These are phyloP conservation scores for Drosophila kurseongensis DNA, from an alignment of 1,140 invertebrate species.

Conservation along the genomic window DNA sequence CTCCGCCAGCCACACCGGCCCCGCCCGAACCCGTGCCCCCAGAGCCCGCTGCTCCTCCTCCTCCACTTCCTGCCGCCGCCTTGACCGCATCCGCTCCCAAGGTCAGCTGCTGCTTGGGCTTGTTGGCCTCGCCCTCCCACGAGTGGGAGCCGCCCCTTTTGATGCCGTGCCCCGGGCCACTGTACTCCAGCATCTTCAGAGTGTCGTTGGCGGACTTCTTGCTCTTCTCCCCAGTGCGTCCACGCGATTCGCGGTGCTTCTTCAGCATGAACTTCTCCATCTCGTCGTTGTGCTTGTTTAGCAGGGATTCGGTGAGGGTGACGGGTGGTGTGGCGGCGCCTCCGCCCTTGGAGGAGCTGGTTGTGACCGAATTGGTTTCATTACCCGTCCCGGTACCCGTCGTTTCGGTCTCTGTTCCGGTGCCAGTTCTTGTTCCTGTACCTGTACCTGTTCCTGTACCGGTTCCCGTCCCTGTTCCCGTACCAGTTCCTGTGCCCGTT, in stretches of 20 bases:
- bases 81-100: conserved; percentile 16
- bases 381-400: not conserved
- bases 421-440: not conserved
- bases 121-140: conserved; percentile 86
- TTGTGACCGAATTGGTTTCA: not conserved
- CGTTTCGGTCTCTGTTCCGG: not conserved
- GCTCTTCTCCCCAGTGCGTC: conserved; percentile 85
- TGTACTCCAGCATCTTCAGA: conserved; percentile 69
- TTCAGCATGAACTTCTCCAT: conserved; percentile 92
- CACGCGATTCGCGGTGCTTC: conserved; percentile 88
- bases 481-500: not conserved
- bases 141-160: conserved; percentile 87
- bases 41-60: not conserved
- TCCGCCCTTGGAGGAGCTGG: not conserved
- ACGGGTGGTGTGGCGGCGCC: conserved; percentile 48
- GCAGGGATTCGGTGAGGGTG: conserved; percentile 88
- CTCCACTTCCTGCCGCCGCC: not conserved
- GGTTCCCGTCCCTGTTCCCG: not conserved
- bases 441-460: not conserved
- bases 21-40: conserved; percentile 12
- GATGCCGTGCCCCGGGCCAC: conserved; percentile 85
- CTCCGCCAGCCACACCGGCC: conserved; percentile 21
- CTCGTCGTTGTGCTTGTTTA: conserved; percentile 90
- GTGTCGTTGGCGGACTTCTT: conserved; percentile 79
- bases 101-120: conserved; percentile 85